Evolutionary conservation across 2,888 invertebrate genomes (phyloP).

Genomic region (Leucophenga maculata): DNA sequence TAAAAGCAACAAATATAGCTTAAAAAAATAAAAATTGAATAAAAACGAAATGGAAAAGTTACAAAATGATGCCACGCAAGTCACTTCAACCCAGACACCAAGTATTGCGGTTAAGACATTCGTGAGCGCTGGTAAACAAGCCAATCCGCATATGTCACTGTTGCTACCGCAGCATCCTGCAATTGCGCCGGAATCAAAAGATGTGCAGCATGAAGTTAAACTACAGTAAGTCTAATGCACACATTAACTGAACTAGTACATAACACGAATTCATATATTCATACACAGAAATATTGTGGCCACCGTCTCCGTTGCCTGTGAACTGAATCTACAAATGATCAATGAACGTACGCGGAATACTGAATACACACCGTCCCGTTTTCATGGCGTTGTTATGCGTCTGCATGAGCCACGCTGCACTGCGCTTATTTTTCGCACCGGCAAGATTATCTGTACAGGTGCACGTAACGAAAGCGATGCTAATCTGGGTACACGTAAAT

Average conservation of each 20-base stretch:
- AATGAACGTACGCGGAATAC: conserved; percentile 86
- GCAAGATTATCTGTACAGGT: conserved; percentile 88
- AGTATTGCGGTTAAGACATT: neutral
- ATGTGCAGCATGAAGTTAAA: conserved; percentile 77
- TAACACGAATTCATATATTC: neutral
- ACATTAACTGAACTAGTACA: neutral
- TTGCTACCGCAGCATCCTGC: conserved; percentile 73
- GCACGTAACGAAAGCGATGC: conserved; percentile 85
- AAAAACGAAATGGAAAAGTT: conserved; percentile 5
- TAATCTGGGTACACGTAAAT: conserved; percentile 84
- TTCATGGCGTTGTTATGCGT: conserved; percentile 88
- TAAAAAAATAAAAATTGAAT: conserved; percentile 38
- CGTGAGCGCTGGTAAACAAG: conserved; percentile 23
- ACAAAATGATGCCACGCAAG: neutral
- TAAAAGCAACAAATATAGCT: conserved; percentile 45
- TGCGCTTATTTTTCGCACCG: conserved; percentile 81
- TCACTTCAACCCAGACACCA: neutral
- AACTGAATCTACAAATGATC: conserved; percentile 81
- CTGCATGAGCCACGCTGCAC: conserved; percentile 85
- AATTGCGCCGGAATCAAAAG: conserved; percentile 74
- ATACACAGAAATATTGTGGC: conserved; percentile 84
- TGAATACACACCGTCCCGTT: conserved; percentile 86
- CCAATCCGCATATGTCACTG: conserved; percentile 57
- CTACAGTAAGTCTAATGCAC: conserved; percentile 74
- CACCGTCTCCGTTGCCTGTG: conserved; percentile 82